These are phyloP conservation scores for Gallinago paraguaiae DNA, from an alignment of 2,113 vertebrate genomes.

Conservation along the genomic window DNA sequence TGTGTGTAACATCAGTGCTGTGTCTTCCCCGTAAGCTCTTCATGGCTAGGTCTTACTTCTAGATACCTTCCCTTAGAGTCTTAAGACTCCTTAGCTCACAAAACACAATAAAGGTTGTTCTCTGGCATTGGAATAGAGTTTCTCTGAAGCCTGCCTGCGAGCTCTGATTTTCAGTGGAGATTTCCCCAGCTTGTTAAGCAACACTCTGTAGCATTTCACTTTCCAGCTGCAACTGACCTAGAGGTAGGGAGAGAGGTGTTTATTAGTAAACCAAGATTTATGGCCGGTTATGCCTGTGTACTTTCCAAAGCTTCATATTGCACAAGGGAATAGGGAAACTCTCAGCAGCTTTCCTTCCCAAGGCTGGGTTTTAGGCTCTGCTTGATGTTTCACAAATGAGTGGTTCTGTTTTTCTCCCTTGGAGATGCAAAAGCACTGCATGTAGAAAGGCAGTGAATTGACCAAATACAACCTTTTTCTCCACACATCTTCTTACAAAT, in stretches of 20 bases:
- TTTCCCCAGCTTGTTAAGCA: not conserved
- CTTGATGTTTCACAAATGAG: not conserved
- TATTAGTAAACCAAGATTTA: not conserved
- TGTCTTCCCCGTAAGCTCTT: not conserved
- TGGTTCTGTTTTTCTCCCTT: not conserved
- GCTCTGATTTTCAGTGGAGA: not conserved
- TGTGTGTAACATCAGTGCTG: not conserved
- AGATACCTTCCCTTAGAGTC: not conserved
- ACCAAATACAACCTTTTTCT: rapidly evolving
- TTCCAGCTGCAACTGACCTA: not conserved
- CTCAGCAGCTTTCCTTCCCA: not conserved
- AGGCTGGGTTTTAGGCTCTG: not conserved
- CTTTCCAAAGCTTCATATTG: not conserved
- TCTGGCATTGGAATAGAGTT: not conserved
- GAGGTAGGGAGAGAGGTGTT: not conserved
- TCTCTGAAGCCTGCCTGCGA: not conserved
- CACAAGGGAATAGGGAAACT: not conserved
- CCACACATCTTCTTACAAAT: rapidly evolving
- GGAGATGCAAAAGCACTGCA: rapidly evolving
- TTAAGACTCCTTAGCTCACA: not conserved
- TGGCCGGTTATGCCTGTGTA: rapidly evolving
- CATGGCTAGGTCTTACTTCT: not conserved
- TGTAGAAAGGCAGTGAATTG: rapidly evolving
- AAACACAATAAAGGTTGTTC: not conserved
- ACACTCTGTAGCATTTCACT: not conserved